These are phyloP conservation scores for Belgica antarctica DNA, from an alignment of 2,888 invertebrate genomes.

Conservation along the genomic window DNA sequence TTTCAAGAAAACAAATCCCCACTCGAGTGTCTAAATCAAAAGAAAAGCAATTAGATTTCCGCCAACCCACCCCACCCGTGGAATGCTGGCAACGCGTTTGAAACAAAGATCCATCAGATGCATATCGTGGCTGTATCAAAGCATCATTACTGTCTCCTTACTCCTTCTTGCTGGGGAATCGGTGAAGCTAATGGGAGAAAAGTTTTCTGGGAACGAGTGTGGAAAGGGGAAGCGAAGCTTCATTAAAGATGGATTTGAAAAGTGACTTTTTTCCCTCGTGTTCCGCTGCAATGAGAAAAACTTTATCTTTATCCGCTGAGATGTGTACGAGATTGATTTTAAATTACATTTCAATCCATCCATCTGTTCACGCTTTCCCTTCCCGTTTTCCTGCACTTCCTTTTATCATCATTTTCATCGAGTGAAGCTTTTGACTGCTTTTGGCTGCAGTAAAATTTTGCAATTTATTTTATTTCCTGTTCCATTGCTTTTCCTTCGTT, in stretches of 20 bases:
- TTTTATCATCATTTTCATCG: constrained; percentile 4
- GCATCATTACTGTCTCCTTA: too few species aligned
- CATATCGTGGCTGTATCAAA: not conserved
- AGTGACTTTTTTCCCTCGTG: constrained; percentile 13
- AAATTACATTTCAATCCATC: constrained; percentile 42
- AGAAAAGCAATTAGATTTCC: constrained; percentile 7
- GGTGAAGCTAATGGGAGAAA: not conserved
- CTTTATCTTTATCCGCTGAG: constrained; percentile 18
- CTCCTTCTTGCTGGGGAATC: too few species aligned
- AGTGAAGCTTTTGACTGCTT: too few species aligned
- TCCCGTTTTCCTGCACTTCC: constrained; percentile 6
- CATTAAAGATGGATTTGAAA: constrained; percentile 29
- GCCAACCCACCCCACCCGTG: too few species aligned
- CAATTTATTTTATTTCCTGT: constrained; percentile 23
- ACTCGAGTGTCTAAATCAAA: too few species aligned
- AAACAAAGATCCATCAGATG: constrained; percentile 10
- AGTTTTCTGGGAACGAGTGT: not conserved
- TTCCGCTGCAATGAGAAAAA: constrained; percentile 18
- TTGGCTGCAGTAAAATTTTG: constrained; percentile 13
- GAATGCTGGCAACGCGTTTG: not conserved
- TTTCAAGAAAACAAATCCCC: too few species aligned
- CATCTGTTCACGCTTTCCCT: not conserved
- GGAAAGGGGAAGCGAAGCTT: not conserved
- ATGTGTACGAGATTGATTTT: constrained; percentile 41
- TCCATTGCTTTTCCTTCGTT: too few species aligned